phyloP scores from a whole-genome alignment of 2,888 invertebrate genomes.

The Trissolcus japonicus region DNA sequence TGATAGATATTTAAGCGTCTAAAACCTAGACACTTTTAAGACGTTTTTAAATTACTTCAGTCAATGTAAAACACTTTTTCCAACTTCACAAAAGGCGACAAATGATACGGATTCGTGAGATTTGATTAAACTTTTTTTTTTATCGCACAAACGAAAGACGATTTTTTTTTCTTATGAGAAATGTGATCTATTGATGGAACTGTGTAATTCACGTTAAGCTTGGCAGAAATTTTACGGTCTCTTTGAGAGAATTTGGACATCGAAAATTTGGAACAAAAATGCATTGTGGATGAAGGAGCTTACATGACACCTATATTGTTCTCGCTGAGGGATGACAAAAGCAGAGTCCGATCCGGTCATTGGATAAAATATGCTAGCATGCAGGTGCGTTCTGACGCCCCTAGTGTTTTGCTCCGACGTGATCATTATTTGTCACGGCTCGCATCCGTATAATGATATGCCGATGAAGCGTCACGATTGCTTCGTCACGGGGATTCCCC shows the following conservation, averaged over 20 bases:
- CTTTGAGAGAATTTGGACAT: conserved; percentile 1
- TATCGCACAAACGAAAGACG: not conserved
- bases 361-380: conserved; percentile 55
- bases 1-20: too few species aligned
- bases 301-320: conserved; percentile 45
- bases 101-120: not conserved
- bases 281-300: conserved; percentile 29
- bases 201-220: not conserved
- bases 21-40: not conserved
- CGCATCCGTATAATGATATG: conserved; percentile 69
- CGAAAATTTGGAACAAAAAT: conserved; percentile 22
- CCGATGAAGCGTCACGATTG: conserved; percentile 63
- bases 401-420: conserved; percentile 49
- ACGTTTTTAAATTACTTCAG: not conserved
- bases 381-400: conserved; percentile 51
- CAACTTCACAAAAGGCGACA: not conserved
- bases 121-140: not conserved
- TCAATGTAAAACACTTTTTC: not conserved
- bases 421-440: conserved; percentile 66
- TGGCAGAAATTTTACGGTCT: conserved; percentile 1
- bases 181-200: not conserved
- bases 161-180: not conserved
- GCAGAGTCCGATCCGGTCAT: conserved; percentile 38
- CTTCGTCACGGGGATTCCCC: conserved; percentile 57
- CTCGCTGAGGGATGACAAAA: conserved; percentile 32